Evolutionary conservation across 2,888 invertebrate genomes (phyloP).

Genomic region (Clivina fossor): DNA sequence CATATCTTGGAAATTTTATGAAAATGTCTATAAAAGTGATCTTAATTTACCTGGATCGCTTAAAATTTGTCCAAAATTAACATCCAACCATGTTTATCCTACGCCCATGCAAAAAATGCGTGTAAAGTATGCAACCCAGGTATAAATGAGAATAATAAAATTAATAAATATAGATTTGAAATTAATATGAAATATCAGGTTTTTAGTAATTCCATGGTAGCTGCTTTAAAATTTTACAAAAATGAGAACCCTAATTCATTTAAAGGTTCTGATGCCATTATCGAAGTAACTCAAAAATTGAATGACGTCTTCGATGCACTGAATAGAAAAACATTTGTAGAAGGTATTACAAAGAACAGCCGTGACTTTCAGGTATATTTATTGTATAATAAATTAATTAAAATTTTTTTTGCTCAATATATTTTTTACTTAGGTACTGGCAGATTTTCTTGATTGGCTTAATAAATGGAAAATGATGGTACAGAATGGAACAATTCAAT

Average conservation of each 20-base stretch:
- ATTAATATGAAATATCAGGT: constrained; percentile 23
- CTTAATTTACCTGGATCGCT: constrained; percentile 23
- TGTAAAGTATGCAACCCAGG: constrained; percentile 33
- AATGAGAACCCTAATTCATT: constrained; percentile 4
- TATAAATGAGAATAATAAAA: background rate
- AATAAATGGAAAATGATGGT: constrained; percentile 37
- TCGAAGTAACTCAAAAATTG: constrained; percentile 14
- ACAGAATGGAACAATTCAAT: constrained; percentile 18
- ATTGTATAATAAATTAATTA: constrained; percentile 1
- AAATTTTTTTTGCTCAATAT: no score
- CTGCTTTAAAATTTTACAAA: constrained; percentile 16
- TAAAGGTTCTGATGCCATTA: constrained; percentile 11
- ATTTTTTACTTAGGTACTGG: constrained; percentile 33
- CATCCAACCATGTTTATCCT: constrained; percentile 28
- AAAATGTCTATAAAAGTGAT: constrained; percentile 25
- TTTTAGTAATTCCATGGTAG: constrained; percentile 28
- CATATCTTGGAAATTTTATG: constrained; percentile 32
- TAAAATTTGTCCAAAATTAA: constrained; percentile 32
- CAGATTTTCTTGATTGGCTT: constrained; percentile 31
- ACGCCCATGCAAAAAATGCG: constrained; percentile 33
- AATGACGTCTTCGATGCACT: constrained; percentile 18
- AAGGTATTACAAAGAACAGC: constrained; percentile 24
- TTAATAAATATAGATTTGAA: background rate
- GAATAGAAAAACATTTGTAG: constrained; percentile 15
- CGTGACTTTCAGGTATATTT: constrained; percentile 24